Base-by-base conservation (phyloP, 2,797 vertebrate species). In the Platyrinchus mystaceus region DNA sequence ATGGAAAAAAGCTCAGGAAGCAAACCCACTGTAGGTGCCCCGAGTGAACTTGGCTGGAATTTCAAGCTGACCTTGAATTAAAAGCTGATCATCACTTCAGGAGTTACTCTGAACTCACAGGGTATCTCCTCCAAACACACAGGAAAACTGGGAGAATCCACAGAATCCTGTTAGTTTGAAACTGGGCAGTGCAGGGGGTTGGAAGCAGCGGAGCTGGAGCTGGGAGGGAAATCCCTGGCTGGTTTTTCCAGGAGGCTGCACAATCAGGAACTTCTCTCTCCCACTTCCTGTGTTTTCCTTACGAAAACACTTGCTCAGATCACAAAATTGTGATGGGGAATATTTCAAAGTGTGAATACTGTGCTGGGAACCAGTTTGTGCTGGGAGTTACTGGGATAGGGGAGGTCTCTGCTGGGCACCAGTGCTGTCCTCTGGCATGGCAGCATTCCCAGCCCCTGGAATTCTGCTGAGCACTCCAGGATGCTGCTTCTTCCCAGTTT, bases 291-390 rank as follows among this genome's bases (percentile, higher is more conserved):
- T 3, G 3, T 19, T 80, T 66, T 77, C 44, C 73, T 41, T 23
- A n/a, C 0, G 5, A 34, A 81, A 75, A 56, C 6, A 2, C n/a
- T 74, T 43, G 30, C 53, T 70, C 34, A 64, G 64, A 23, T 56
- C 0, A 1, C 49, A 53, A 1, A 22, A 6, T 43, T 2, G 1
- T 4, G 52, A 7, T n/a, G 60, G 47, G 47, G 15, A 24, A 30
- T 2, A 21, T 22, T 50, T 23, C 14, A 9, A 13, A 30, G 5
- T 47, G 37, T 20, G 18, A 56, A 4, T 24, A 13, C 14, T 59
- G 34, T 21, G 66, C 37, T 71, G 56, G 71, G 21, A 75, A 37
- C 4, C 36, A 75, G 30, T 20, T 60, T 27, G 17, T 82, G 46
- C 50, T 78, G 47, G 47, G 37, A 27, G 23, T 80, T 44, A 2